Base-by-base conservation (phyloP, 2,888 invertebrate species). In the Steinernema hermaphroditum region DNA sequence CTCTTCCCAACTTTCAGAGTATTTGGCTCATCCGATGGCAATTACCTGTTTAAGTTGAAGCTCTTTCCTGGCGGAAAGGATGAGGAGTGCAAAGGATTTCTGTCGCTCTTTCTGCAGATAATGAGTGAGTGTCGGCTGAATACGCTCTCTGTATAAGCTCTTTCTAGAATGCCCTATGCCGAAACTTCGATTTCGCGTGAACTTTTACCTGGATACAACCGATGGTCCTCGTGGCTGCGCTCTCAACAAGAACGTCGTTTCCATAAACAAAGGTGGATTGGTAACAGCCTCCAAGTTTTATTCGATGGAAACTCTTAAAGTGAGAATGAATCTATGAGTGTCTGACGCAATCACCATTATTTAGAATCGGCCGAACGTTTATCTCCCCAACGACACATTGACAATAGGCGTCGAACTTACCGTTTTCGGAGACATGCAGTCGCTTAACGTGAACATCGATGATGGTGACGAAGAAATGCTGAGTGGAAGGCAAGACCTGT, bases 211-310 rank as follows among this genome's bases (percentile, higher is more conserved):
- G 34, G 81, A 82, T 22, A 81, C 81, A 32, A 69, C 76, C 0
- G 81, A 82, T n/a, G 82, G 82, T 19, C 78, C 81, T 0, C 68
- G 75, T 37, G 75, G 73, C n/a, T 82, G 82, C 54, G 76, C 81
- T 2, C 72, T 82, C n/a, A 82, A 82, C 73, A 77, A 77, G 34
- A 78, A 80, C 54, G 73, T 82, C 14, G 82, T 82, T 9, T 79
- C 80, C 12, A 81, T 82, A 68, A 81, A 82, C 73, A 76, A 79
- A 14, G 77, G 78, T 27, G 82, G 82, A 24, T 81, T 82, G 16
- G 82, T 82, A 9, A 82, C 82, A 8, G 82, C 82, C 24, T 77
- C 77, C 68, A 81, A 81, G 69, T 82, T 82, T 57, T 82, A 78
- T 76, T 74, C 76, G 29, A 70, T 78, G n/a, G 81, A 81, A 4